Conservation (phyloP, 2,888 invertebrate genomes). For the Oscheius sp. region DNA sequence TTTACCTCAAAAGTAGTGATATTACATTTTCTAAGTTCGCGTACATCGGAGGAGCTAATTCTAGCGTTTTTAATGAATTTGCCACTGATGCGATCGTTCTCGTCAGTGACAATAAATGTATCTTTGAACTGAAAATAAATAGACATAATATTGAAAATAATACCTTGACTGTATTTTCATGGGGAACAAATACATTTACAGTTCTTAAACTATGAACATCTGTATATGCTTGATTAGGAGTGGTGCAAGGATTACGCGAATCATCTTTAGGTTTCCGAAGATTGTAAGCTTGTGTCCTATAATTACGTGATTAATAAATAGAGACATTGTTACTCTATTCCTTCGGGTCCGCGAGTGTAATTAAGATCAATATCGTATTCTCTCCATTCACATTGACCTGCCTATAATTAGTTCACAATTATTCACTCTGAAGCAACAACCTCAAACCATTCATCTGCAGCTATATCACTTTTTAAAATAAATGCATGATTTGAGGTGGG, state of each 20-base stretch:
- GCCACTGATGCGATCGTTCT: not conserved
- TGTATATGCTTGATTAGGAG: not conserved
- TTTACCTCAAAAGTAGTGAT: not conserved
- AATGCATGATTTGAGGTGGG: not conserved
- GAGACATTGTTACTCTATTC: not conserved
- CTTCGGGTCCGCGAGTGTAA: not conserved
- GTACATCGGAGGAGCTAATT: not conserved
- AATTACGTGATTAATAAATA: not conserved
- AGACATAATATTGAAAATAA: not conserved
- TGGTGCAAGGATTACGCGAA: not conserved
- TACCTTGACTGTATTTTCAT: not conserved
- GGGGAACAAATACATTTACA: not conserved
- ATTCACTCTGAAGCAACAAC: not conserved
- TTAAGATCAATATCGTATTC: not conserved
- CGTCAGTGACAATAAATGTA: not conserved
- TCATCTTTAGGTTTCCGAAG: not conserved
- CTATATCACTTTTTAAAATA: constrained; percentile 1
- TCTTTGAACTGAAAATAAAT: constrained; percentile 2
- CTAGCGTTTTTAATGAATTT: not conserved
- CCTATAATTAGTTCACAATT: not conserved
- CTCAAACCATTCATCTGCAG: not conserved
- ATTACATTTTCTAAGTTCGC: not conserved
- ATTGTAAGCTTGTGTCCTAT: constrained; percentile 2
- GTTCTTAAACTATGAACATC: not conserved
- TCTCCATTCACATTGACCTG: not conserved